Evolutionary conservation across 2,888 invertebrate species (phyloP), one percentile per base, ranked within the genome.

Genomic region (Tachina grossa): DNA sequence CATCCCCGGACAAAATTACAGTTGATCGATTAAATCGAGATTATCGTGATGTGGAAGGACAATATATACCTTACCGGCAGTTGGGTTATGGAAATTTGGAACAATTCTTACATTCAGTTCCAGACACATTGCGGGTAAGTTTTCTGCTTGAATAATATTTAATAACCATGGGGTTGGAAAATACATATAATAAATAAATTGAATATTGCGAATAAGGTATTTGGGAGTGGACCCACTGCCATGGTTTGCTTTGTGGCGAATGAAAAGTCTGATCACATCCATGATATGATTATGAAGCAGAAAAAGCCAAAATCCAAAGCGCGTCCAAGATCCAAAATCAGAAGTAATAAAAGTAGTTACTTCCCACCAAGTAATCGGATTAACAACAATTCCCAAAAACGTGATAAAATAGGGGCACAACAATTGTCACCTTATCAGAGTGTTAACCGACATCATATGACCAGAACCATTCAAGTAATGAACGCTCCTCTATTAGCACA

Each of bases 61-160:
- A 76, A 5, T 55, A 45, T 43, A 85, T 92, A 57, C 92, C 92
- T 0, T 90, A 66, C 53, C 45, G 43, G 0, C 87, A 85, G 41
- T 61, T 92, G 8, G 92, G 92, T 1, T 91, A 87, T 65, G 81
- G 69, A 8, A 89, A 82, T 31, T 11, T 91, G 0, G 91, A 92
- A 72, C 63, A 83, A n/a, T 91, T 92, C 65, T 77, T 92, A 1
- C 88, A 79, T 0, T 89, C 90, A 0, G 87, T 92, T n/a, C 83
- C 89, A 6, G 92, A 92, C 63, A 90, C 91, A 0, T 82, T 92
- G 5, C 4, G 22, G 65, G 92, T 91, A 88, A 85, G 84, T 49
- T 9, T 16, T 49, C 11, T 3, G 31, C 6, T 31, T 31, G 31
- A 31, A 6, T 31, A 31, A 31, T 11, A 10, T 72, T 71, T 63